These are phyloP conservation scores for Cotesia congregata DNA, from an alignment of 2,888 invertebrate genomes.

Conservation along the genomic window DNA sequence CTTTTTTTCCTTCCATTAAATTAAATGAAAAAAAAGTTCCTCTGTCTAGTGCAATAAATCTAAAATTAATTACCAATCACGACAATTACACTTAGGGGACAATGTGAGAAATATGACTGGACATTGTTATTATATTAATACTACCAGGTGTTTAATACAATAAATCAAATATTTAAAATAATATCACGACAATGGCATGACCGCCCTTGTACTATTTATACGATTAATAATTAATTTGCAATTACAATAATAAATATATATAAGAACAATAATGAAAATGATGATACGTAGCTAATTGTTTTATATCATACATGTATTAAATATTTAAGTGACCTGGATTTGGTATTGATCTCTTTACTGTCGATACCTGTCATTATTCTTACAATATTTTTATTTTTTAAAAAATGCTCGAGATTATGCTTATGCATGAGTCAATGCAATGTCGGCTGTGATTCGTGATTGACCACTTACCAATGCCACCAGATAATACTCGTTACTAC, in stretches of 20 bases:
- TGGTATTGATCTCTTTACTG: not conserved
- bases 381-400: not conserved
- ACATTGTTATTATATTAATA: too few relatives aligned
- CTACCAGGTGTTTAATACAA: too few relatives aligned
- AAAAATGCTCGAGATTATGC: not conserved
- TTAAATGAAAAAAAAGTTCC: too few relatives aligned
- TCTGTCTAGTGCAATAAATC: too few relatives aligned
- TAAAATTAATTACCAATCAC: too few relatives aligned
- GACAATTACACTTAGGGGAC: too few relatives aligned
- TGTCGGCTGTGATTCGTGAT: not conserved
- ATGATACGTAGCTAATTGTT: not conserved
- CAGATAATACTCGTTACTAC: not conserved
- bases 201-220: not conserved
- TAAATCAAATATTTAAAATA: not conserved
- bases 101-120: too few relatives aligned
- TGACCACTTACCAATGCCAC: not conserved
- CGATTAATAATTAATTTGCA: not conserved
- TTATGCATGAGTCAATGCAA: not conserved
- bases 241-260: not conserved
- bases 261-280: not conserved
- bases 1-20: too few relatives aligned
- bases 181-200: not conserved
- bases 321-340: conserved; percentile 1
- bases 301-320: not conserved
- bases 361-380: not conserved